A percentile compares a stretch with the other conserved stretches of the same genome.
phyloP scores from a whole-genome alignment of 2,797 vertebrate genomes.

The Sebastes nivosus region DNA sequence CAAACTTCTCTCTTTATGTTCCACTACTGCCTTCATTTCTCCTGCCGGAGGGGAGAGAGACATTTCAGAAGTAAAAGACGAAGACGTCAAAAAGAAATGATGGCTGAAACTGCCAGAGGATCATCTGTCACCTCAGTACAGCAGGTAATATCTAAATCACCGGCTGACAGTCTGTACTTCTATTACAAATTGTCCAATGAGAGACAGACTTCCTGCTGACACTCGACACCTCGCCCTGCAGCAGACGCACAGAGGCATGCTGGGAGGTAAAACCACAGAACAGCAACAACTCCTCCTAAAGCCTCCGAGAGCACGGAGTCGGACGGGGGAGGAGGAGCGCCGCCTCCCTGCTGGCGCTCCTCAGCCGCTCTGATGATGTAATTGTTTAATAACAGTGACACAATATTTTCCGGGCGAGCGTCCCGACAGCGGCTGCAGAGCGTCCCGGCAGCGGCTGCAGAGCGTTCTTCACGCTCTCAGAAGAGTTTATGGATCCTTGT shows the following conservation, averaged over 20 bases:
- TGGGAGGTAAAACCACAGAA: slow-evolving; percentile 53
- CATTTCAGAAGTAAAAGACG: not conserved
- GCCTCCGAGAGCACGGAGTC: not conserved
- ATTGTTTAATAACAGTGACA: slow-evolving; percentile 81
- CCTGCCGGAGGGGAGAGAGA: not conserved
- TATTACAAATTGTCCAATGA: not conserved
- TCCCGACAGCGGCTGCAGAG: slow-evolving; percentile 66
- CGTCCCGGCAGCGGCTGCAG: slow-evolving; percentile 64
- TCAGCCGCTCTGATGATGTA: slow-evolving; percentile 75
- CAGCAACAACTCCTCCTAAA: too few species aligned
- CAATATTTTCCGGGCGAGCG: slow-evolving; percentile 77
- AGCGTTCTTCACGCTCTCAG: slow-evolving; percentile 57
- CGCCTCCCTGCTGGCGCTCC: slow-evolving; percentile 51
- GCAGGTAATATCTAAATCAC: not conserved
- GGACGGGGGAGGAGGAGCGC: not conserved
- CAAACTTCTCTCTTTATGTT: too few species aligned
- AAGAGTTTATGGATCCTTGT: slow-evolving; percentile 50
- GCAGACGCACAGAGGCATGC: slow-evolving; percentile 15
- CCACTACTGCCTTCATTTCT: not conserved
- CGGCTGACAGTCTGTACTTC: not conserved
- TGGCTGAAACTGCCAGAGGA: not conserved
- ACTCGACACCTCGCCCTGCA: too few species aligned
- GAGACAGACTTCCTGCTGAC: not conserved
- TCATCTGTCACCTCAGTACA: not conserved
- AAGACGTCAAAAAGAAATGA: not conserved